A percentile compares a stretch with the other conserved stretches of the same genome.
Evolutionary conservation across 92 coral and sea anemone species (phyloP).

Genomic region (Virgularia gustaviana): DNA sequence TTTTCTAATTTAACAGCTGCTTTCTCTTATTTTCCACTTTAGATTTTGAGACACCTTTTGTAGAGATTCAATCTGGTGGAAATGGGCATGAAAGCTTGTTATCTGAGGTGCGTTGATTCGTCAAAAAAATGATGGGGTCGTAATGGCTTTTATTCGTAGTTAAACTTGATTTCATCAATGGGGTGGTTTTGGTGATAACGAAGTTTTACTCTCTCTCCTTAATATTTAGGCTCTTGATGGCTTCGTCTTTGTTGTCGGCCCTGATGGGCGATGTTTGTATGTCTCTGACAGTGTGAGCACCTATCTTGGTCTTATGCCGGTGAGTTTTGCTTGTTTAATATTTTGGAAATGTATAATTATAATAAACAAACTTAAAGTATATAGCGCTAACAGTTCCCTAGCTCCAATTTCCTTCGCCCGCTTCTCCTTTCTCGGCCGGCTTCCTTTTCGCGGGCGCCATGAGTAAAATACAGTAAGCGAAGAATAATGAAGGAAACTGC

Average conservation of each 20-base stretch:
- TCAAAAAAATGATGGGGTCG: background rate
- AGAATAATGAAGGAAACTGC: no score
- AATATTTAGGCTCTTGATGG: slow-evolving; percentile 90
- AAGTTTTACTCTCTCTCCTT: background rate
- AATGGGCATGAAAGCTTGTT: background rate
- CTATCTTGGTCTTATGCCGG: slow-evolving; percentile 94
- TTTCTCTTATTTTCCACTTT: background rate
- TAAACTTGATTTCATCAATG: no score
- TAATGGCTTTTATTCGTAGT: no score
- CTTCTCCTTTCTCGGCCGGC: no score
- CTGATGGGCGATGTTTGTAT: slow-evolving; percentile 90
- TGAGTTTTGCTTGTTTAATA: no score
- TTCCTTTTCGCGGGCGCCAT: no score
- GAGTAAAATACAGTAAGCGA: no score
- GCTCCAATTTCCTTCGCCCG: no score
- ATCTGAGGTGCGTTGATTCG: slow-evolving; percentile 1
- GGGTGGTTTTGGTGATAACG: background rate
- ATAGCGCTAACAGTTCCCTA: no score
- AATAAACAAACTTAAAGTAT: no score
- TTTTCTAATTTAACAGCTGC: no score
- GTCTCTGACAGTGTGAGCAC: slow-evolving; percentile 81
- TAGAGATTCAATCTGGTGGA: background rate
- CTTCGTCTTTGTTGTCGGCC: slow-evolving; percentile 94
- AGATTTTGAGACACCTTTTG: background rate
- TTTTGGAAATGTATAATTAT: no score